Base-by-base conservation (phyloP, 2,888 invertebrate species). In the Pardosa pseudoannulata region DNA sequence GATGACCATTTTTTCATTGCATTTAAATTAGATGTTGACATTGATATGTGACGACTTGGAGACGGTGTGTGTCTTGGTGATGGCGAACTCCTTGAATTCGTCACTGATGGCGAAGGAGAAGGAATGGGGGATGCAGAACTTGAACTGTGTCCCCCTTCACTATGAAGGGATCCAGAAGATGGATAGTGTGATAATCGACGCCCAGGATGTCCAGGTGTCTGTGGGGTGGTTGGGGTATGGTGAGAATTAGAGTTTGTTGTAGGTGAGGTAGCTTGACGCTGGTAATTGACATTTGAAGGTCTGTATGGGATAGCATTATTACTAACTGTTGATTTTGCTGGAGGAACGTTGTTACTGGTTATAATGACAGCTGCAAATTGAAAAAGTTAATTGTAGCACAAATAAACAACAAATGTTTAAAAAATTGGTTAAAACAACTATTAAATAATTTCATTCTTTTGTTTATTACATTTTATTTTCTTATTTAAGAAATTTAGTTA, bases 101-200 rank as follows among this genome's bases (percentile, higher is more conserved):
- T 90, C 31, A 91, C 91, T 91, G 88, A 91, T 90, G 56, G 93
- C 91, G 87, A 93, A 91, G 92, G 92, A 16, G 92, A 92, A 83
- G 96, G 96, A 88, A 96, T 95, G 9, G 96, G 96, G n/a, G 96
- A 96, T 80, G 95, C 94, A 73, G 96, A 95, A 90, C 95, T 96
- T 7, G 96, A 96, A 90, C 96, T 96, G 7, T 95, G 96, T 82
- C 95, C 95, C 92, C 96, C 96, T 19, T 90, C 90, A 72, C 96
- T 96, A 92, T 96, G 96, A 71, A 96, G 93, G 1, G 95, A 95
- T 23, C 95, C 95, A 70, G 95, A 95, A 0, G 96, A 96, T 91
- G 96, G 96, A 92, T 96, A 96, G 91, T 96, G 95, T 13, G 95
- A 94, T 29, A 89, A 78, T 9, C 80, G 32, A 7, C 88, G 41